A percentile compares a stretch with the other conserved stretches of the same genome.
Conservation (phyloP, 35 echinoderm and acorn worm genomes). For the Anneissia japonica region DNA sequence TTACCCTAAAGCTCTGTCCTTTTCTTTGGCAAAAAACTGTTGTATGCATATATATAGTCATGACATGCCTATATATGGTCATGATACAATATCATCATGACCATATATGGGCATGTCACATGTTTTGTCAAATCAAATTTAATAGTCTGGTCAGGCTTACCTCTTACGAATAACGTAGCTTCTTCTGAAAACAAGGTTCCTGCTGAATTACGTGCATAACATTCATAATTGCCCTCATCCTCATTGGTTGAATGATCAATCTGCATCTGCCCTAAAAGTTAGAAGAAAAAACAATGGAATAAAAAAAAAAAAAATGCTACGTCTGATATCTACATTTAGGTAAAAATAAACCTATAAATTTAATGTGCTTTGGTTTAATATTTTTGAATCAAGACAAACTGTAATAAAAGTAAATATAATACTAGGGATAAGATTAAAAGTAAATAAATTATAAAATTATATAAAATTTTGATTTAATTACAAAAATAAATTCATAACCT, state of each 20-base stretch:
- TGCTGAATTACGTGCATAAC: conserved; percentile 62
- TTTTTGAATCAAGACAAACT: no score
- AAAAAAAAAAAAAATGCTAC: conserved; percentile 1
- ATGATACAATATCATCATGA: neutral
- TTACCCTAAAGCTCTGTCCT: neutral
- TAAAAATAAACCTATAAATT: no score
- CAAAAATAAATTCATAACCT: no score
- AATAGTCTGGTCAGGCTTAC: conserved; percentile 15
- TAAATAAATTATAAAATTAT: no score
- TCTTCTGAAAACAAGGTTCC: conserved; percentile 62
- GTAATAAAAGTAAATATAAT: no score
- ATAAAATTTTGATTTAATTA: no score
- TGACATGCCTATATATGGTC: neutral
- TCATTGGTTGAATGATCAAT: conserved; percentile 14
- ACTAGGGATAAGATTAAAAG: no score
- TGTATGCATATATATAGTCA: neutral
- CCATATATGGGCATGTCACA: neutral
- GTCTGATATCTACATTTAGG: no score
- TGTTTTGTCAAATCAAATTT: neutral
- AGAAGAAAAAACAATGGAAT: conserved; percentile 1
- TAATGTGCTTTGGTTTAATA: no score
- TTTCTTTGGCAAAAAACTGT: neutral
- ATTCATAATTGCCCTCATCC: conserved; percentile 72
- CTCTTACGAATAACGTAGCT: conserved; percentile 73
- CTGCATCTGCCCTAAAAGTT: conserved; percentile 15